Evolutionary conservation across 2,888 invertebrate species (phyloP).

Genomic region (Aromia moschata): DNA sequence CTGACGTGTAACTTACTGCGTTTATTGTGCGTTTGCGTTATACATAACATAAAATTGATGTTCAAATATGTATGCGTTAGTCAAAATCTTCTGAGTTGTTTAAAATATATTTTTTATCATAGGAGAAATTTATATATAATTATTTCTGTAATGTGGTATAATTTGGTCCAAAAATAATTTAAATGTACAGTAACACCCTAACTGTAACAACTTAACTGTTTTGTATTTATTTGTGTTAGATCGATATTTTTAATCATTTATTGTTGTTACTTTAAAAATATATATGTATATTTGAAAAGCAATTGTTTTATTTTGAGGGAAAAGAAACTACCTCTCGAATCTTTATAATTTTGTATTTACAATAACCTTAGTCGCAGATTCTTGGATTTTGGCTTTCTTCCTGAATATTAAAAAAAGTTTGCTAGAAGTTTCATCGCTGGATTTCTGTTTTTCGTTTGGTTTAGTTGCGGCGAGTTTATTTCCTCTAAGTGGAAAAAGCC

Average conservation of each 20-base stretch:
- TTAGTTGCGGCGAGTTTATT: constrained; percentile 27
- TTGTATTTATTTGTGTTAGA: constrained; percentile 30
- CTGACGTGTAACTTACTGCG: constrained; percentile 8
- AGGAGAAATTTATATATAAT: not conserved
- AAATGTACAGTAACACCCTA: constrained; percentile 8
- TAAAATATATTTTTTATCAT: not conserved
- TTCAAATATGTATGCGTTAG: constrained; percentile 8
- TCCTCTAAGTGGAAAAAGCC: constrained; percentile 54
- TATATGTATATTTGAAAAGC: constrained; percentile 12
- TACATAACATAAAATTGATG: not conserved
- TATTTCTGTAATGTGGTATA: constrained; percentile 4
- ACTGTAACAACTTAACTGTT: constrained; percentile 17
- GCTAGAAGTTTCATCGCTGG: constrained; percentile 30
- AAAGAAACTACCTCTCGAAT: not conserved
- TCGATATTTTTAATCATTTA: constrained; percentile 25
- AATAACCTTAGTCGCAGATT: constrained; percentile 22
- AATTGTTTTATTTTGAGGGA: constrained; percentile 7
- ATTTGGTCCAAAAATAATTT: constrained; percentile 13
- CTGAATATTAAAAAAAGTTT: constrained; percentile 46
- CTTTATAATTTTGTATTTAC: constrained; percentile 25
- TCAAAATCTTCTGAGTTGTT: constrained; percentile 1
- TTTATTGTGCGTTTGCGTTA: not conserved
- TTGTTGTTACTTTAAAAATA: constrained; percentile 25
- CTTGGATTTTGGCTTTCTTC: constrained; percentile 33
- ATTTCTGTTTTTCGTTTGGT: constrained; percentile 26